Conservation (phyloP, 2,113 vertebrate genomes). For the Menura novaehollandiae region DNA sequence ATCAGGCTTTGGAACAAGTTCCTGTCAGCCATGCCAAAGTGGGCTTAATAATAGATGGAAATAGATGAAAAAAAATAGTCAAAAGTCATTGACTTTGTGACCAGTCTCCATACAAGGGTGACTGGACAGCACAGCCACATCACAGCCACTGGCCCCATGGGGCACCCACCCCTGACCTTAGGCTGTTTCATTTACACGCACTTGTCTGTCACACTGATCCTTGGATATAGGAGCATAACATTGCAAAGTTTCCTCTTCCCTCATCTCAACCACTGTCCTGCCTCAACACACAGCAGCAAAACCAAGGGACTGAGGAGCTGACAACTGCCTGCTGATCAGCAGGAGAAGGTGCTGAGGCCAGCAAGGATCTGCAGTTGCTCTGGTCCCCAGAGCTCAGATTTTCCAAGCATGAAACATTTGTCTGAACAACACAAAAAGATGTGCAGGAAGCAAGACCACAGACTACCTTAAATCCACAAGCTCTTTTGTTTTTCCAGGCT, state of each 20-base stretch:
- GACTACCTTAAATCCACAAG: background rate
- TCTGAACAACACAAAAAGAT: background rate
- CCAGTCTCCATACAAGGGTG: background rate
- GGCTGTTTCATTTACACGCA: background rate
- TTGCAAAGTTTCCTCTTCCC: background rate
- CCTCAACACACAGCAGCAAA: background rate
- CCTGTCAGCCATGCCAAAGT: background rate
- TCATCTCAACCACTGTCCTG: background rate
- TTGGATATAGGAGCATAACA: background rate
- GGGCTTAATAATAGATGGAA: background rate
- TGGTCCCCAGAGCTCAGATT: background rate
- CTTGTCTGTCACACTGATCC: background rate
- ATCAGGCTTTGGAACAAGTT: background rate
- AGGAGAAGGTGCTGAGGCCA: background rate
- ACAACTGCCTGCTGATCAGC: background rate
- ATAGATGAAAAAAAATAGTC: background rate
- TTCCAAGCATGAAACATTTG: background rate
- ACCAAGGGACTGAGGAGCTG: background rate
- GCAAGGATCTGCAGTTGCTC: background rate
- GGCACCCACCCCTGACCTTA: background rate
- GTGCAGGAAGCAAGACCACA: background rate
- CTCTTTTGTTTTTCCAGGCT: background rate
- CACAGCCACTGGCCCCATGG: accelerated
- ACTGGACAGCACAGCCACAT: accelerated
- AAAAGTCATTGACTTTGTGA: background rate